Base-by-base conservation (phyloP, 2,888 invertebrate species). In the Melanophora roralis region DNA sequence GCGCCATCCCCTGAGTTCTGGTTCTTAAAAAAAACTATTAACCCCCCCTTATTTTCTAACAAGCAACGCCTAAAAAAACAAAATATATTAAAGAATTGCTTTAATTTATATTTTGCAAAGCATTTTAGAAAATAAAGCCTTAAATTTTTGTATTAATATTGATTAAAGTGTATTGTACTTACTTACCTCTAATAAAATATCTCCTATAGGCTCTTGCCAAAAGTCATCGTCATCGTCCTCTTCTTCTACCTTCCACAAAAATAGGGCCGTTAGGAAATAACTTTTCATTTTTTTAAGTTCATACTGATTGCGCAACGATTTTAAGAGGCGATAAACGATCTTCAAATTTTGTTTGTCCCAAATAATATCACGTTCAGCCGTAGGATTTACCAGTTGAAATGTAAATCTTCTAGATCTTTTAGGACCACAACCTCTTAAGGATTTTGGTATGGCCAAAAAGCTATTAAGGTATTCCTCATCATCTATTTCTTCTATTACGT, bases 251-350 rank as follows among this genome's bases (percentile, higher is more conserved):
- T 85, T 83, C 76, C 77, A 78, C n/a, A 86, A 57, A 67, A 83
- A 85, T 6, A 83, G 62, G 0, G 82, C 83, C 7, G 85, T 86
- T 0, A 86, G 75, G 11, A 84, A 85, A 57, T 84, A 85, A 51
- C 84, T 85, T 71, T 85, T 86, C 0, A 85, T 43, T 9, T 82
- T 82, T 16, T 43, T 5, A 34, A 85, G 36, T 6, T 69, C 67
- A 6, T 71, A 74, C 1, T 60, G 53, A 21, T 85, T 83, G 0
- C 85, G 77, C 0, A 86, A n/a, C 6, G 84, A 83, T 32, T 86
- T 86, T 4, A 85, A 49, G 8, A 85, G 72, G 19, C 85, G 81
- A 49, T 84, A 76, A 0, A 82, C 76, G 6, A 81, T 77, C 73
- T 85, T 86, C 1, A 86, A 40, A 19, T 84, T 82, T 4, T 83